Conservation (phyloP, 2,113 vertebrate genomes). For the Motacilla alba region DNA sequence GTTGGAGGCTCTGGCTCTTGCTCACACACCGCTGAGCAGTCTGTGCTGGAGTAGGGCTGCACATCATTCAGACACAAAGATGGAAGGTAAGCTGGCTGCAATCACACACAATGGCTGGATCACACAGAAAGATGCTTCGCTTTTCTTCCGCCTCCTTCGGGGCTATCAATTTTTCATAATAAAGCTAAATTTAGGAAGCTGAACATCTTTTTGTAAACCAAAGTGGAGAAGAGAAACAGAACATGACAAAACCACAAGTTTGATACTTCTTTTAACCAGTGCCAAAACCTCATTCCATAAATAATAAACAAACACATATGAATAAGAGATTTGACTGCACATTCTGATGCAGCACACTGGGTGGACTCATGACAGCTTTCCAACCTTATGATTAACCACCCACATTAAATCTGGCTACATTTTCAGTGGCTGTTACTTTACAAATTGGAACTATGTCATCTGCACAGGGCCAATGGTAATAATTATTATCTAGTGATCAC, state of each 20-base stretch:
- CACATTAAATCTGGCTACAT: slow-evolving; percentile 20
- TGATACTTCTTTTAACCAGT: slow-evolving; percentile 36
- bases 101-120: neutral
- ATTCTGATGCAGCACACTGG: neutral
- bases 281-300: slow-evolving; percentile 46
- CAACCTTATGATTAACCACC: slow-evolving; percentile 37
- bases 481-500: neutral
- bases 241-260: slow-evolving; percentile 28
- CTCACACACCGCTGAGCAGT: neutral
- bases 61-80: neutral
- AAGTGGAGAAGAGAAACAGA: slow-evolving; percentile 35
- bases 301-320: slow-evolving; percentile 42
- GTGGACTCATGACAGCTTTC: slow-evolving; percentile 12
- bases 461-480: neutral
- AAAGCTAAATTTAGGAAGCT: slow-evolving; percentile 39
- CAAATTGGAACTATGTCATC: slow-evolving; percentile 19
- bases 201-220: slow-evolving; percentile 13
- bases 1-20: neutral
- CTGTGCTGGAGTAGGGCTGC: neutral
- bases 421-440: slow-evolving; percentile 15
- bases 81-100: neutral
- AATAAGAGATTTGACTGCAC: slow-evolving; percentile 8
- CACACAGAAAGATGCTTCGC: neutral
- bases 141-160: neutral
- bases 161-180: slow-evolving; percentile 49